A percentile compares a stretch with the other conserved stretches of the same genome.
Evolutionary conservation across 2,888 invertebrate genomes (phyloP).

Genomic region (Apantesis nais): DNA sequence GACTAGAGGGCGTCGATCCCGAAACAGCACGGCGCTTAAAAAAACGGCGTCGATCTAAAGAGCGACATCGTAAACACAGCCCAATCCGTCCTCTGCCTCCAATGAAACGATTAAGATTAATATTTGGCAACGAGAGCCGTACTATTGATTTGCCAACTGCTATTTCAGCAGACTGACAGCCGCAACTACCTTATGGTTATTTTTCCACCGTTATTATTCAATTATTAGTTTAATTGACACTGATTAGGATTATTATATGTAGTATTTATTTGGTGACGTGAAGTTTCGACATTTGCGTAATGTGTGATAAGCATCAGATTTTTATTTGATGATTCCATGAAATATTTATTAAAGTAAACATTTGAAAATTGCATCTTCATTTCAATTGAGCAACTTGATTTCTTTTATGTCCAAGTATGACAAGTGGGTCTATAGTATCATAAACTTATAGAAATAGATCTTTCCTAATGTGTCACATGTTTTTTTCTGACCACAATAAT

Average conservation of each 20-base stretch:
- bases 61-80: conserved; percentile 81
- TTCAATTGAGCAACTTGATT: conserved; percentile 51
- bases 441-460: neutral
- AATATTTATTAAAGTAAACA: conserved; percentile 70
- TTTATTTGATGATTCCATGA: conserved; percentile 73
- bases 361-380: conserved; percentile 53
- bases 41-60: conserved; percentile 83
- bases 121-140: conserved; percentile 95
- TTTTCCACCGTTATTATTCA: conserved; percentile 83
- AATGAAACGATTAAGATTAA: conserved; percentile 94
- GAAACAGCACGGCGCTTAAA: conserved; percentile 84
- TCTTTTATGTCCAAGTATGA: conserved; percentile 29
- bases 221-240: conserved; percentile 84
- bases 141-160: conserved; percentile 95
- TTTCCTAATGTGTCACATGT: neutral
- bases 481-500: neutral
- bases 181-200: conserved; percentile 74
- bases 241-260: conserved; percentile 81
- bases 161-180: conserved; percentile 86
- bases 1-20: conserved; percentile 91
- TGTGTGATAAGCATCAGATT: conserved; percentile 75
- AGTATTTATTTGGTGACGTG: conserved; percentile 80
- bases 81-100: conserved; percentile 87
- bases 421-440: conserved; percentile 35
- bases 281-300: conserved; percentile 72